Evolutionary conservation across 2,888 invertebrate species (phyloP), one percentile per base, ranked within the genome.

Genomic region (Hirtodrosophila cameraria): DNA sequence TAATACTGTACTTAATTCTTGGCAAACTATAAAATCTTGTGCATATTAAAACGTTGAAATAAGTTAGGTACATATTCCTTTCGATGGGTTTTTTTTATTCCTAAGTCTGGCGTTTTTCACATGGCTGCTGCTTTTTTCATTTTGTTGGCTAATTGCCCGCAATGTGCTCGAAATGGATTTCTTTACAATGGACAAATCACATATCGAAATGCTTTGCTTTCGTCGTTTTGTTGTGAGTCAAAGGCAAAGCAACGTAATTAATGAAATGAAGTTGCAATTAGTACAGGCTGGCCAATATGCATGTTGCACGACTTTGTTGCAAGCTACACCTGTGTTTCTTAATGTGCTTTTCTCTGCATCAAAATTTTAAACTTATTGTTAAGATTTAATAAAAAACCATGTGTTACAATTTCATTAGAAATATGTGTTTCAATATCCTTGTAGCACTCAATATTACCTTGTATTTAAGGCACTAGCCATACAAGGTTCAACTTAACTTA

Each of bases 181-280:
- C 36, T 11, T 27, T 16, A 11, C 9, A n/a, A 16, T n/a, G 12
- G 36, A n/a, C 18, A 27, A 62, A 61, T n/a, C 43, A 28, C 33
- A 46, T 39, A 46, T 39, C 13, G 27, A 35, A 45, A 52, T 52
- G 23, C 27, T 30, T 42, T 42, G 46, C 46, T 36, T 9, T 12
- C 36, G 55, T 50, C 50, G 20, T 11, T 57, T 45, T 25, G 46
- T 33, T 38, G 36, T 42, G 52, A 38, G 33, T 65, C 53, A 66
- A 65, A 49, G 58, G 28, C 41, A 45, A 25, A 33, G 31, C 30
- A 58, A 53, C 45, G 41, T 66, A 64, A 66, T 66, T 66, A 65
- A 65, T 53, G 25, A 66, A 59, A 30, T 65, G 65, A 43, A 52
- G 9, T 12, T 20, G 9, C 6, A 9, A 12, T 11, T 39, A 20